Conservation (phyloP, 2,113 vertebrate genomes). For the Trachemys scripta region DNA sequence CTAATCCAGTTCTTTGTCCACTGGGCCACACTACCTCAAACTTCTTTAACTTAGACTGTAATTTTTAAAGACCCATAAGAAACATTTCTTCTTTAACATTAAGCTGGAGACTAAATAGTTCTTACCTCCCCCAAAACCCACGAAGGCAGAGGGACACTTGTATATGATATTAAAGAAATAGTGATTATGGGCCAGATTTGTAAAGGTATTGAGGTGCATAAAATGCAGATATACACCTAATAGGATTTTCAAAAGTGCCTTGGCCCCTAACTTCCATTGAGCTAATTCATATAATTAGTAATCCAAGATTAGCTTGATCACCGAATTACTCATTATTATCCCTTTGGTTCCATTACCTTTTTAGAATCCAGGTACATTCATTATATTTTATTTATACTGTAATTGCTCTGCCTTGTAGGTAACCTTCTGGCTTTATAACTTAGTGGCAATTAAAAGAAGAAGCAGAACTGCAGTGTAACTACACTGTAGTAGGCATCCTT, state of each 20-base stretch:
- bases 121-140: background rate
- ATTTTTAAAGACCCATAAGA: background rate
- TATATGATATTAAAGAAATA: background rate
- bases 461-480: background rate
- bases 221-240: background rate
- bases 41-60: background rate
- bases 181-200: background rate
- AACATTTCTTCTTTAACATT: background rate
- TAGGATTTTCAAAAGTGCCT: no score
- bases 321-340: background rate
- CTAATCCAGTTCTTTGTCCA: background rate
- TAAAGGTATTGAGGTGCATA: background rate
- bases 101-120: background rate
- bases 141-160: background rate
- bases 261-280: no score
- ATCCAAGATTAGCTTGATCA: background rate
- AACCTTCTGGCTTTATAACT: background rate
- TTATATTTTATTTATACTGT: background rate
- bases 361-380: background rate
- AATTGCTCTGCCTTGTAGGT: conserved; percentile 1
- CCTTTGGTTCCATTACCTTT: background rate
- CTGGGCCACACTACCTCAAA: background rate
- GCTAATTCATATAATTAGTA: background rate
- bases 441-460: background rate
- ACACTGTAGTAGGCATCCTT: background rate